Base-by-base conservation (phyloP, 2,888 invertebrate genomes). In the Mythimna pallens region DNA sequence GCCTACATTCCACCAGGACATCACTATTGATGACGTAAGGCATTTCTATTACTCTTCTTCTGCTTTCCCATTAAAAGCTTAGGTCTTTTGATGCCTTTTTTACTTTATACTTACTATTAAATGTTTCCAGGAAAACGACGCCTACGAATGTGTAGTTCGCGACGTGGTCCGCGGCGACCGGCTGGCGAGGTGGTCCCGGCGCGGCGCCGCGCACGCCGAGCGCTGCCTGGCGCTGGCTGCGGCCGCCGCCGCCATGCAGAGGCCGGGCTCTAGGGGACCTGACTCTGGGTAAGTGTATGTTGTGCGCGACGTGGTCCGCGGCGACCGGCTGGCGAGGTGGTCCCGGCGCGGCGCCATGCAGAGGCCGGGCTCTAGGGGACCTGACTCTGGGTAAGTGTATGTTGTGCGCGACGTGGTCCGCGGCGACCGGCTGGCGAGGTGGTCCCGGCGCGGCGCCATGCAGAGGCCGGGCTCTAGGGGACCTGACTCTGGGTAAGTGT, bases 91-190 rank as follows among this genome's bases (percentile, higher is more conserved):
- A 36, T 36, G 9, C 1, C 36, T 30, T 30, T 30, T 30, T 36
- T 36, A 36, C 9, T 36, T 36, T 25, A 47, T 47, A 40, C 1
- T 8, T 22, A 12, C 17, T 54, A 20, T 1, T 69, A 34, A 34
- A 20, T 58, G 4, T 65, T 73, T 0, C 12, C 66, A 96, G 96
- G 96, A 95, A 81, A 94, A 91, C 75, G 96, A 96, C 74, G 93
- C 96, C 7, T 94, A 93, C 87, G 93, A 93, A 79, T 94, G 94
- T 72, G 96, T 96, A 55, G 89, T 96, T 2, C 93, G 95, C 12
- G 96, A 96, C 90, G 96, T 96, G 85, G 89, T 94, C 2, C 95
- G 95, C 72, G 95, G 93, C 10, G 96, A 96, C 90, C 92, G 94
- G 0, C 87, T 96, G 87, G 91, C 96, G 84, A 90, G 91, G 9